A percentile compares a stretch with the other conserved stretches of the same genome.
These are phyloP conservation scores for Pangasius mekongensis DNA, from an alignment of 2,797 vertebrate species.

Conservation along the genomic window DNA sequence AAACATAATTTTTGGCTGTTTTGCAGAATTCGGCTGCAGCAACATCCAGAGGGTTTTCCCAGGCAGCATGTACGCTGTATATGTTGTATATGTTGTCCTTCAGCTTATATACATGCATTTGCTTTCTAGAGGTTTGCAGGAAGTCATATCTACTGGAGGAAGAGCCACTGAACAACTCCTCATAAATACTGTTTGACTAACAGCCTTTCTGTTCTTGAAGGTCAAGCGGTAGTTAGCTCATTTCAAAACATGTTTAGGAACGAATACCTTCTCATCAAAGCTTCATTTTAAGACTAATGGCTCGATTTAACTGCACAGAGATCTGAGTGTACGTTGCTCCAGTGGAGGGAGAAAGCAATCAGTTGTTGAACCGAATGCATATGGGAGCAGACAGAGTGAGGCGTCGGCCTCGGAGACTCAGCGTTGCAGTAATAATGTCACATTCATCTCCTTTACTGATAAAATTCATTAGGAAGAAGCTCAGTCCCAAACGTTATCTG, in stretches of 20 bases:
- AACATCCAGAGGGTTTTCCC: no score
- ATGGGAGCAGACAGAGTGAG: conserved; percentile 13
- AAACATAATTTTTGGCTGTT: no score
- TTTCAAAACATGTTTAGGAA: conserved; percentile 36
- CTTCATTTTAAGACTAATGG: conserved; percentile 57
- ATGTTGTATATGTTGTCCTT: no score
- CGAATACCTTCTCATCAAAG: conserved; percentile 60
- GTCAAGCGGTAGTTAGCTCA: conserved; percentile 45
- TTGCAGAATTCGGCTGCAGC: no score
- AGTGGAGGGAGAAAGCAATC: conserved; percentile 57
- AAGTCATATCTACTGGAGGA: no score
- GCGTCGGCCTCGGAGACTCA: conserved; percentile 3
- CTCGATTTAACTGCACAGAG: conserved; percentile 29
- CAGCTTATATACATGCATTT: no score
- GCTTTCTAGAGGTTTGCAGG: no score
- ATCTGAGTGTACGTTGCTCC: conserved; percentile 43
- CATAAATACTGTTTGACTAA: background rate
- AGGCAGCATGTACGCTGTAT: no score
- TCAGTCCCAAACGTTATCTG: conserved; percentile 29
- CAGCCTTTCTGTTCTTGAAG: conserved; percentile 44
- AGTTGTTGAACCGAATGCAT: conserved; percentile 57
- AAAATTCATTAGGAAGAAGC: conserved; percentile 48
- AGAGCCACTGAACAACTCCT: background rate
- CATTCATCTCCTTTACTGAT: conserved; percentile 41
- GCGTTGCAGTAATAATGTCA: conserved; percentile 31